Base-by-base conservation (phyloP, 92 coral and sea anemone species). In the Pocillopora meandrina region DNA sequence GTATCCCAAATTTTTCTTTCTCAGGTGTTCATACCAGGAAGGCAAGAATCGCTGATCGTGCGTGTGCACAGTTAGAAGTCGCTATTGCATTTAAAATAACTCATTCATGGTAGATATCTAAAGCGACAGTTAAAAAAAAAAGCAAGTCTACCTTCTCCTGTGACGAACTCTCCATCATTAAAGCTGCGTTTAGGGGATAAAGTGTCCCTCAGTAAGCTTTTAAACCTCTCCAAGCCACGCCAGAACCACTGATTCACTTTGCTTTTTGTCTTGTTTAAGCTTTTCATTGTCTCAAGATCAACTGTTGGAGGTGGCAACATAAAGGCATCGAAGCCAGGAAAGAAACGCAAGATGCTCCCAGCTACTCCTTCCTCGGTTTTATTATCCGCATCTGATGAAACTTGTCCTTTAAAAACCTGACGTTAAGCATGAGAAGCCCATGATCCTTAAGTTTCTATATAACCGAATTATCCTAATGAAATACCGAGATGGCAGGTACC, bases 251-350 rank as follows among this genome's bases (percentile, higher is more conserved):
- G 78, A 65, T 90, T 90, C 3, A 82, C 64, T 59, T 26, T n/a
- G 35, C 72, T 52, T 34, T 58, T 23, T n/a, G 13, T 58, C 21
- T 82, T 26, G 74, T 86, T 82, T 14, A 93, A 65, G 19, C 81
- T 59, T 61, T 11, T 62, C 86, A 88, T 77, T 16, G 69, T 87
- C 19, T 74, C 67, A 18, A 83, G 85, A 82, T 93, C 88, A 23
- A n/a, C 67, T 1, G 97, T 36, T 0, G 94, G 97, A 4, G 91
- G 86, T 0, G 97, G 97, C 12, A 92, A 73, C n/a, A 68, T 75
- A 60, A 90, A 74, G 1, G 93, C 93, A 79, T 90, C 85, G 35
- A 93, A 88, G 20, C 92, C 93, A 60, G 91, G 84, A 52, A 90
- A 93, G 73, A 90, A 89, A 42, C 64, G 85, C 63, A 87, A 71